These are phyloP conservation scores for Barnardius zonarius DNA, from an alignment of 2,113 vertebrate species.

Conservation along the genomic window DNA sequence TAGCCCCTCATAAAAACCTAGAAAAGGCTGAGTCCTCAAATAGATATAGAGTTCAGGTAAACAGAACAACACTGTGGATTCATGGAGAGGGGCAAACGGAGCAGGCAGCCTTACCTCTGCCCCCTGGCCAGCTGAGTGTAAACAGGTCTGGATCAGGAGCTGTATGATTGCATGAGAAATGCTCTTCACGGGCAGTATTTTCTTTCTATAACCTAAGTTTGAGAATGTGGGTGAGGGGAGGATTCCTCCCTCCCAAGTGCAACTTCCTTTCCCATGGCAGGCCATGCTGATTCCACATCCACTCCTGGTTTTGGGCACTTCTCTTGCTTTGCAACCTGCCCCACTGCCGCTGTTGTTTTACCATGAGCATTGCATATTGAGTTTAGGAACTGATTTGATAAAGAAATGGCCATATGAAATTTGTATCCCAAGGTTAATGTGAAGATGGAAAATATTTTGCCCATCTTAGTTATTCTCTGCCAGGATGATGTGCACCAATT, in stretches of 20 bases:
- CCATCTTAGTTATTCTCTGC: background rate
- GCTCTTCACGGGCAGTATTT: background rate
- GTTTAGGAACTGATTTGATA: background rate
- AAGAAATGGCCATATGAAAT: background rate
- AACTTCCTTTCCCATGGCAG: rapidly evolving
- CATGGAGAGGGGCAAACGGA: background rate
- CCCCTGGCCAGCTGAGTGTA: rapidly evolving
- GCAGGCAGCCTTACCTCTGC: background rate
- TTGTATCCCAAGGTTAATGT: background rate
- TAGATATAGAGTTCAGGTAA: background rate
- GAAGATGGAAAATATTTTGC: background rate
- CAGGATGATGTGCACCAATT: background rate
- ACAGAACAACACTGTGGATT: background rate
- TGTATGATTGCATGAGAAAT: background rate
- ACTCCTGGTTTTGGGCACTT: background rate
- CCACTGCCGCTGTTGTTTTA: background rate
- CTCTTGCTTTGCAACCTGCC: background rate
- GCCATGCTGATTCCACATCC: rapidly evolving
- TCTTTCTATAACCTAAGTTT: background rate
- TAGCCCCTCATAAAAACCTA: background rate
- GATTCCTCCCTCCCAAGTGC: background rate
- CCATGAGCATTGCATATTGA: background rate
- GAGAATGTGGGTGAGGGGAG: background rate
- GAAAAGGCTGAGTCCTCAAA: background rate
- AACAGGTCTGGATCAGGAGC: background rate